Conservation (phyloP, 2,888 invertebrate species). For the Cryptus armator region DNA sequence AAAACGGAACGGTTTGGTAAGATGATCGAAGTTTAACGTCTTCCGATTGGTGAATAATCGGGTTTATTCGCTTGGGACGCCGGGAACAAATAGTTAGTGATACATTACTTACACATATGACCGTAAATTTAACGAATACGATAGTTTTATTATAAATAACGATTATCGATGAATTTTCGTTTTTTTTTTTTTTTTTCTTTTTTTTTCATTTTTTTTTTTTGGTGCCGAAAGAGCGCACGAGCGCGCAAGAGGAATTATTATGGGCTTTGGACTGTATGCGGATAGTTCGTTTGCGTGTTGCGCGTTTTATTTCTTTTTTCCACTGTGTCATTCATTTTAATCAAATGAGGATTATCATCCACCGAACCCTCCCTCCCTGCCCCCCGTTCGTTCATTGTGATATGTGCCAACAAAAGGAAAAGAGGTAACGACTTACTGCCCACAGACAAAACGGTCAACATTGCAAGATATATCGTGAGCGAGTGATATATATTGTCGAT, state of each 20-base stretch:
- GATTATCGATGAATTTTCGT: constrained; percentile 49
- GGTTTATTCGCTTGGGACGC: constrained; percentile 66
- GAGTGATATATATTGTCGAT: constrained; percentile 26
- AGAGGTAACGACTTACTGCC: constrained; percentile 56
- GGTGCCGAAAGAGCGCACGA: constrained; percentile 45
- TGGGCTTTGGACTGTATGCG: neutral
- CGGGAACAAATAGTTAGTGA: constrained; percentile 71
- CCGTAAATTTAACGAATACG: constrained; percentile 44
- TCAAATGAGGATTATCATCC: constrained; percentile 61
- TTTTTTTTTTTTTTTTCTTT: neutral
- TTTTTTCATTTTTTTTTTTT: neutral
- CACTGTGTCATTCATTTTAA: constrained; percentile 61
- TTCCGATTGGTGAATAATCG: constrained; percentile 61
- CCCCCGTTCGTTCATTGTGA: constrained; percentile 73
- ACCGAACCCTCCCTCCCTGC: constrained; percentile 23
- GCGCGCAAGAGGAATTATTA: constrained; percentile 28
- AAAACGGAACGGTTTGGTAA: neutral
- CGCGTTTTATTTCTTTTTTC: constrained; percentile 52
- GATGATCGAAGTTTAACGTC: constrained; percentile 44
- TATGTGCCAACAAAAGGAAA: constrained; percentile 75
- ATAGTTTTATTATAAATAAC: constrained; percentile 18
- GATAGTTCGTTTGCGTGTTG: constrained; percentile 48
- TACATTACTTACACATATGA: constrained; percentile 35
- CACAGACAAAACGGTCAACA: constrained; percentile 25
- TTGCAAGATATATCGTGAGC: constrained; percentile 24